Base-by-base conservation (phyloP, 2,797 vertebrate genomes). In the Scarus forsteni region DNA sequence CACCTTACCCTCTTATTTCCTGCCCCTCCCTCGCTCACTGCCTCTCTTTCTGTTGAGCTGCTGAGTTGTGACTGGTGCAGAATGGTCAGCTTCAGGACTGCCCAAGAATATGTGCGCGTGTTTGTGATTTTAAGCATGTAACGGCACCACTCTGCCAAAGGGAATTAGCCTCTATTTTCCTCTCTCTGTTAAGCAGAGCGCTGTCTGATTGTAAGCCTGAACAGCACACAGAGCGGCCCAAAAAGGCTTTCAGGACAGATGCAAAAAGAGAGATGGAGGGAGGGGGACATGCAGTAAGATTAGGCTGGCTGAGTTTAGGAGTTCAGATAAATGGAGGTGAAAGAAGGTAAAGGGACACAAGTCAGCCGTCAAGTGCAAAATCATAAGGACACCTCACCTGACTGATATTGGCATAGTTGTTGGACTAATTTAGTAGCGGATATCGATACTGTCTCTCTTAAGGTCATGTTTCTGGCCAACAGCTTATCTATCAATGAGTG, bases 81-180 rank as follows among this genome's bases (percentile, higher is more conserved):
- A 80, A 62, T 57, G 73, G 80, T 86, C 73, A 66, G 75, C 48
- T 66, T 79, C 42, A 38, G 51, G 39, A 49, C 53, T 39, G 64
- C 66, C 84, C 70, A 85, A 79, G 43, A 72, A 59, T 63, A 11
- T 39, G 53, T 68, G 38, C 18, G n/a, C n/a, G 64, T 60, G 64
- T 61, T 60, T 59, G 65, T 59, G 68, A 38, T 61, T 73, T 53
- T 52, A 64, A 59, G 60, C 8, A 39, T 65, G 77, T 54, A 63
- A 75, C 62, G 51, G 34, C 6, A 42, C 55, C 18, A 72, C 13
- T 66, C 66, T 83, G 81, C 81, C 88, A 88, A 51, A 53, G 38
- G 64, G 73, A 89, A 88, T 88, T 81, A 80, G 70, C 51, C 66
- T 80, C 69, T 56, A 15, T 70, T 80, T 76, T 57, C 16, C 54